Evolutionary conservation across 1,140 invertebrate genomes (phyloP).

Genomic region (Lanistes nyassanus): DNA sequence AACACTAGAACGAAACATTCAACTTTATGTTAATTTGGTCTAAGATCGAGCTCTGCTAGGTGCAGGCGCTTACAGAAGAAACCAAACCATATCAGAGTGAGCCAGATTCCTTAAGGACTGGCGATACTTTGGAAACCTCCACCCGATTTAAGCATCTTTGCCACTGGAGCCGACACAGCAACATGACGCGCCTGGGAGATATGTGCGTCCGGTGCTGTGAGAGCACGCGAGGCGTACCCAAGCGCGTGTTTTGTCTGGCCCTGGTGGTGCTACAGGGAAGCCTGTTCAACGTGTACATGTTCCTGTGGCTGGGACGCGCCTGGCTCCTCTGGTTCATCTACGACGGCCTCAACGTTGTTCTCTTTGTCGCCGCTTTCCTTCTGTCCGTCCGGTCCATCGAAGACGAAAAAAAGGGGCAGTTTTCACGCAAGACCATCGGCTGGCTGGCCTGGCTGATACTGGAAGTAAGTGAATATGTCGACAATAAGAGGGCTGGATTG

Average conservation of each 20-base stretch:
- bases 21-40: no score
- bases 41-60: no score
- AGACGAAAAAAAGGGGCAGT: background rate
- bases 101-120: no score
- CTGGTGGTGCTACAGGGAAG: conserved; percentile 42
- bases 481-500: no score
- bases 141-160: no score
- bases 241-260: conserved; percentile 38
- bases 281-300: conserved; percentile 44
- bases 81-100: no score
- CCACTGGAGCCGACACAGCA: no score
- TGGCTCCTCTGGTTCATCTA: conserved; percentile 46
- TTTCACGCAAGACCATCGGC: conserved; percentile 51
- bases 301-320: conserved; percentile 35
- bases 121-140: no score
- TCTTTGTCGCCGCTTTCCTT: conserved; percentile 44
- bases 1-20: no score
- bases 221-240: conserved; percentile 43
- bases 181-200: conserved; percentile 26
- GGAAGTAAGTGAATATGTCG: no score
- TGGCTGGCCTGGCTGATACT: conserved; percentile 71
- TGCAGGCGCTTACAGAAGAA: no score
- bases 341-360: conserved; percentile 39
- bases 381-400: conserved; percentile 39
- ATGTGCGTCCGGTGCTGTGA: conserved; percentile 43